Base-by-base conservation (phyloP, 2,888 invertebrate genomes). In the Caenorhabditis becei region DNA sequence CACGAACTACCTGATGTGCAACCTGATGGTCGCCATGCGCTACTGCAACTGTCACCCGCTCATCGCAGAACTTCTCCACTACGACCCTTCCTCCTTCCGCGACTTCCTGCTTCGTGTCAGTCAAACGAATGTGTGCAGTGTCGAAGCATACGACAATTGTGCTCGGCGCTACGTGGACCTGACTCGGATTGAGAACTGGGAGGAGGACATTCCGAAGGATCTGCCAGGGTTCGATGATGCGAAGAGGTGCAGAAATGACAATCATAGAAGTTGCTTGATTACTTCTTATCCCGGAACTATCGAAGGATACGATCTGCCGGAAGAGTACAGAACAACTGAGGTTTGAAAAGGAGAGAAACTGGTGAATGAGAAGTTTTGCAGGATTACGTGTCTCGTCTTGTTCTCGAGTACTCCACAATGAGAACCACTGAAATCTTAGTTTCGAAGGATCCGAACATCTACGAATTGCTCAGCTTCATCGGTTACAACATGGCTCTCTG, bases 401-500 rank as follows among this genome's bases (percentile, higher is more conserved):
- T 87, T n/a, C 59, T 88, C 16, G 83, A 86, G 44, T 89, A 87
- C 54, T 80, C 80, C 26, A 78, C 87, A 8, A 83, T 89, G 69
- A 72, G 78, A 26, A 83, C 84, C 1, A 84, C 84, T 5, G 88
- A 89, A 56, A 83, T 84, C 20, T 49, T 86, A 3, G 72, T 81
- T 5, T 78, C 84, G 20, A 82, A 82, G 10, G 80, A 85, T 24
- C 87, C 87, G 10, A 83, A 84, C 58, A 69, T 89, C 7, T 88
- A 85, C 72, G 86, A 88, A 35, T 47, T 89, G 58, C 80, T 89
- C 23, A 84, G 83, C 35, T 84, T 80, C 53, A 74, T 88, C 58
- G 89, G 89, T 44, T 89, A 87, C 70, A 89, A 89, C 69, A 62
- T 89, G 37, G 88, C 89, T 10, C 77, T 88, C 3, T 89, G 89